Conservation (phyloP, 2,888 invertebrate genomes). For the Dorcus hopei region DNA sequence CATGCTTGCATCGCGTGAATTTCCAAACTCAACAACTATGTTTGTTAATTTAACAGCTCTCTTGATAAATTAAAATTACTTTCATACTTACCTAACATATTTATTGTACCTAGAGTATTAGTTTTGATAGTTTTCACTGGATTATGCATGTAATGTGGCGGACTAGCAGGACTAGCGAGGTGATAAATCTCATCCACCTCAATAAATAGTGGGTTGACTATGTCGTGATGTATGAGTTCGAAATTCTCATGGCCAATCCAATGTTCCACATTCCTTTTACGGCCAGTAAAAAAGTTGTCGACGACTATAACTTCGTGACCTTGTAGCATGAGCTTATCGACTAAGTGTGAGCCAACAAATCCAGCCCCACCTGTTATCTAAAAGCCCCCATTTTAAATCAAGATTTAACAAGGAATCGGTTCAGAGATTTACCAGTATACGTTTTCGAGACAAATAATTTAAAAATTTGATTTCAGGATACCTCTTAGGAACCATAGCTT, state of each 20-base stretch:
- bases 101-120: conserved; percentile 94
- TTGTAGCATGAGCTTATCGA: conserved; percentile 90
- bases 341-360: conserved; percentile 98
- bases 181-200: conserved; percentile 99
- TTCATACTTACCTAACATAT: conserved; percentile 71
- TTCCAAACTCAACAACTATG: too few relatives aligned
- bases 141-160: conserved; percentile 99
- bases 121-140: conserved; percentile 99
- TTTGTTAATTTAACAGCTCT: too few relatives aligned
- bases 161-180: conserved; percentile 97
- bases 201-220: conserved; percentile 94
- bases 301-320: conserved; percentile 96
- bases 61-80: neutral
- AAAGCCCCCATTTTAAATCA: conserved; percentile 26
- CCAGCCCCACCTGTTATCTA: conserved; percentile 95
- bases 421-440: conserved; percentile 70
- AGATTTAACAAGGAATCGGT: neutral
- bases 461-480: conserved; percentile 90
- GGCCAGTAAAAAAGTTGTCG: conserved; percentile 97
- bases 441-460: conserved; percentile 86
- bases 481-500: conserved; percentile 72
- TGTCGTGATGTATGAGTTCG: conserved; percentile 97
- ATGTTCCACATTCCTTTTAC: conserved; percentile 95
- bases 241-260: conserved; percentile 99
- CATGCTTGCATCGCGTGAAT: too few relatives aligned